Conservation (phyloP, 2,113 vertebrate genomes). For the rabbit (Oryctolagus cuniculus) region mOryCun1.1 NC_091438.1:90904501-90905000, state of each 20-base stretch:
- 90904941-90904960: constrained; percentile 35
- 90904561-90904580: no score
- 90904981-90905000: constrained; percentile 49
- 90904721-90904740: background rate
- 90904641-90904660: background rate
- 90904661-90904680: background rate
- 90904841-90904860: background rate
- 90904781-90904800: background rate
- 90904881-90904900: background rate
- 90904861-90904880: background rate
- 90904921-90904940: background rate
- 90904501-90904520: no score
- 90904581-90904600: no score
- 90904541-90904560: no score
- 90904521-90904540: no score
- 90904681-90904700: background rate
- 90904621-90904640: background rate
- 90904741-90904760: background rate
- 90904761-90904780: background rate
- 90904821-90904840: background rate
- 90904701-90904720: background rate
- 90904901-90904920: background rate
- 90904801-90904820: background rate
- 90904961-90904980: constrained; percentile 47
- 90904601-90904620: background rate